phyloP scores from a whole-genome alignment of 2,888 invertebrate species.

The Aphrophora alni region DNA sequence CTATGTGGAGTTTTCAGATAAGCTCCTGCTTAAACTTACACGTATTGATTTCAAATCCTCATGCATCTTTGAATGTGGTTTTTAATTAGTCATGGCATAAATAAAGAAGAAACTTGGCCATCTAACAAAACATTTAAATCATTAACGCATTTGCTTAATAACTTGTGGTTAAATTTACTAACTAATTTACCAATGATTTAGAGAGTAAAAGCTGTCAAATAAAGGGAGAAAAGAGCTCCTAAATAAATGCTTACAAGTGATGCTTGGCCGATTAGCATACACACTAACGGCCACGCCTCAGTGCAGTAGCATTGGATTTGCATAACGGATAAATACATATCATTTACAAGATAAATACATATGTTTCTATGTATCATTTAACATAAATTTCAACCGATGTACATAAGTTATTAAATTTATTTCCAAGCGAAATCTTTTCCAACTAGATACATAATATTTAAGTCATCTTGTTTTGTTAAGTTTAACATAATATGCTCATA shows the following conservation, averaged over 20 bases:
- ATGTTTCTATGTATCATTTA: neutral
- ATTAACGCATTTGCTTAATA: no score
- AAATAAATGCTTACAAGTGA: neutral
- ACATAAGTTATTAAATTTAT: neutral
- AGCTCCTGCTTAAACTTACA: no score
- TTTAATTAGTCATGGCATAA: neutral
- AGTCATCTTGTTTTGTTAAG: neutral
- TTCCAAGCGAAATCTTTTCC: neutral
- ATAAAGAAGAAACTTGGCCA: no score
- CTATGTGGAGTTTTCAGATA: no score
- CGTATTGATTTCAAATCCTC: no score
- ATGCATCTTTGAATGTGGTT: neutral
- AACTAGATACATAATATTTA: slow-evolving; percentile 6
- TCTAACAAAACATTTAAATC: no score
- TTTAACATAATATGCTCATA: neutral
- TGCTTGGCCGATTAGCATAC: neutral
- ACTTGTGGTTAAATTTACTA: no score
- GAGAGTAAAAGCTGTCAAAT: neutral
- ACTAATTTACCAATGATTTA: neutral
- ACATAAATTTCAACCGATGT: neutral
- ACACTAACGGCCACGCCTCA: neutral
- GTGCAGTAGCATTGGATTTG: neutral
- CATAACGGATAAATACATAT: slow-evolving; percentile 2
- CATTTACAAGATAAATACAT: slow-evolving; percentile 9
- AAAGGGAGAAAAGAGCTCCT: neutral